These are phyloP conservation scores for Alexandromys oeconomus DNA, from an alignment of 2,797 vertebrate species.

Conservation along the genomic window DNA sequence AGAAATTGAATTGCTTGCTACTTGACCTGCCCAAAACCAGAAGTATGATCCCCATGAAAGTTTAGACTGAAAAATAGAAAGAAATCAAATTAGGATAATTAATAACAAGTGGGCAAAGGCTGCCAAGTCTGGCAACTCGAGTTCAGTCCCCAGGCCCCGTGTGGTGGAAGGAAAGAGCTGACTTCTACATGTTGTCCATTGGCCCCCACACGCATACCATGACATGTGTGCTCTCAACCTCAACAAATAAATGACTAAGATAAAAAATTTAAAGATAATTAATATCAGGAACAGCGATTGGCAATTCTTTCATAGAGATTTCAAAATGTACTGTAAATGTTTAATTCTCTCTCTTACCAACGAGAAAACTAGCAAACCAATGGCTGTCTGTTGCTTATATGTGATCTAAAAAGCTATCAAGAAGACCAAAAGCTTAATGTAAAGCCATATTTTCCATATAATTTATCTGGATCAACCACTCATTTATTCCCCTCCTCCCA, in stretches of 20 bases:
- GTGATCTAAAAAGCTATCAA: not conserved
- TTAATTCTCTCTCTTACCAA: conserved; percentile 11
- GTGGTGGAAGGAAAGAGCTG: too few species aligned
- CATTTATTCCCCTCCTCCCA: not conserved
- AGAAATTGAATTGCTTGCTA: conserved; percentile 86
- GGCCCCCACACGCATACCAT: not conserved
- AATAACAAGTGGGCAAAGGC: not conserved
- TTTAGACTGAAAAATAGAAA: conserved; percentile 62
- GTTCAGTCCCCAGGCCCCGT: not conserved
- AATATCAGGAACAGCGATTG: not conserved
- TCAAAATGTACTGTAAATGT: not conserved
- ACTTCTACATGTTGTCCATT: not conserved
- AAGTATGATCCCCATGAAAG: conserved; percentile 84
- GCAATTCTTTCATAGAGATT: not conserved
- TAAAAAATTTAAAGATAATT: not conserved
- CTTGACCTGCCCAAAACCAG: conserved; percentile 78
- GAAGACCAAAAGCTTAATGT: not conserved
- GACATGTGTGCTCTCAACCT: too few species aligned
- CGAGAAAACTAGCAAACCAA: not conserved
- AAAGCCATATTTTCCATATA: not conserved
- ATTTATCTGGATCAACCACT: not conserved
- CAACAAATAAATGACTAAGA: not conserved
- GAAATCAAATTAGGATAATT: not conserved
- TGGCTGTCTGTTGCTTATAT: not conserved
- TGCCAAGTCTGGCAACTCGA: not conserved